Percentiles rank a stretch among this genome's conserved stretches.
phyloP scores from a whole-genome alignment of 2,113 vertebrate species.

The Brachirus orientalis region DNA sequence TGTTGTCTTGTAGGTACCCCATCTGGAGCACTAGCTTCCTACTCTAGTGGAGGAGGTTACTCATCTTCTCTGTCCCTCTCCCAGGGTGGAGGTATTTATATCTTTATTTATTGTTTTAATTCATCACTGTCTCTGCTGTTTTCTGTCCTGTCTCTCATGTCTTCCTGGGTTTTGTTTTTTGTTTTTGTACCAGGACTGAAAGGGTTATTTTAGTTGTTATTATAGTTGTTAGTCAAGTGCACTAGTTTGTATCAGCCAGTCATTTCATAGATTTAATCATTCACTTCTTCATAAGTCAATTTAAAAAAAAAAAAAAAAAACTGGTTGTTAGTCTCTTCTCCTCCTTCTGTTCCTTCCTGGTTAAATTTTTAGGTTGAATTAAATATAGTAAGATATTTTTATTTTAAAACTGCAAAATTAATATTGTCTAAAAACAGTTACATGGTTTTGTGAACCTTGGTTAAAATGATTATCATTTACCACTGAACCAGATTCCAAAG shows the following conservation, averaged over 20 bases:
- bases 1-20: conserved; percentile 78
- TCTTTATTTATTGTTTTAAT: conserved; percentile 16
- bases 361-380: too few species aligned
- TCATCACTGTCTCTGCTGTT: conserved; percentile 13
- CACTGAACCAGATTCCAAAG: too few species aligned
- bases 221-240: background rate
- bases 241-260: background rate
- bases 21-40: conserved; percentile 81
- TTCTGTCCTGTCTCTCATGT: conserved; percentile 12
- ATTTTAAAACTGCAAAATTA: too few species aligned
- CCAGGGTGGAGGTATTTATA: conserved; percentile 78
- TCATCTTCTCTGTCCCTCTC: conserved; percentile 81
- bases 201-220: background rate
- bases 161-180: background rate
- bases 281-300: too few species aligned
- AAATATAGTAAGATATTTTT: too few species aligned
- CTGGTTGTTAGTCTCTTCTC: too few species aligned
- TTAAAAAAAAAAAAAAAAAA: too few species aligned
- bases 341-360: too few species aligned
- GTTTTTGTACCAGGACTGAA: background rate
- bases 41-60: conserved; percentile 82
- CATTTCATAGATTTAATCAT: background rate
- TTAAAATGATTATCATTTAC: too few species aligned
- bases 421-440: too few species aligned
- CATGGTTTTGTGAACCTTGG: too few species aligned